A percentile compares a stretch with the other conserved stretches of the same genome.
phyloP scores from a whole-genome alignment of 2,113 vertebrate genomes.

The Egretta garzetta region DNA sequence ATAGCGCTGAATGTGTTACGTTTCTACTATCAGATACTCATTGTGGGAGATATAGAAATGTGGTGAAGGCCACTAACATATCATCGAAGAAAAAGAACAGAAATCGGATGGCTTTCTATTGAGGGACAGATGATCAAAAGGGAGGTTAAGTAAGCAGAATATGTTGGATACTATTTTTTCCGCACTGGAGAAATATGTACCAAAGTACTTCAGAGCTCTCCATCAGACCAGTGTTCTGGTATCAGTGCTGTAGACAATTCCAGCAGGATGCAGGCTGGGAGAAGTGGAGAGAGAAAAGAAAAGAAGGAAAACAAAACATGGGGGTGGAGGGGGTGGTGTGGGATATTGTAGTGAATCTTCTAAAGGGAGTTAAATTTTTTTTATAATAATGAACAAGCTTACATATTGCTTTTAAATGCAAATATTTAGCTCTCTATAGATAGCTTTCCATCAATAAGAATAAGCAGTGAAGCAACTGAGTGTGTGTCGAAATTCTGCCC shows the following conservation, averaged over 20 bases:
- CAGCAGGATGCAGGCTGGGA: not conserved
- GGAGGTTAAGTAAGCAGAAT: constrained; percentile 33
- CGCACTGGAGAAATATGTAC: not conserved
- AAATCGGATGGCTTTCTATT: constrained; percentile 12
- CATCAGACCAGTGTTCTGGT: not conserved
- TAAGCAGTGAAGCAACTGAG: not conserved
- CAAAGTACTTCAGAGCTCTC: not conserved
- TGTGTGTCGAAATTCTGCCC: not conserved
- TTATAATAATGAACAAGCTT: not conserved
- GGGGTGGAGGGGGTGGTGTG: too few species aligned
- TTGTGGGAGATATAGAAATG: not conserved
- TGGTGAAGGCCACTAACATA: not conserved
- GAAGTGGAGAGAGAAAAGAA: not conserved
- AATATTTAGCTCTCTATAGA: not conserved
- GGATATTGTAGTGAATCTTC: not conserved
- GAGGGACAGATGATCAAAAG: constrained; percentile 1
- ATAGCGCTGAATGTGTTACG: constrained; percentile 4
- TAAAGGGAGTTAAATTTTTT: not conserved
- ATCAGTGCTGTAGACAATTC: not conserved
- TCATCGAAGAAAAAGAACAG: not conserved
- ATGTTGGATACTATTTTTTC: not conserved
- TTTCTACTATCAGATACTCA: not conserved
- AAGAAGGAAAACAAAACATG: not conserved
- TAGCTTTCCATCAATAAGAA: not conserved
- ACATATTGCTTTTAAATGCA: not conserved